Conservation (phyloP, 2,888 invertebrate species). For the Bombylius discolor region DNA sequence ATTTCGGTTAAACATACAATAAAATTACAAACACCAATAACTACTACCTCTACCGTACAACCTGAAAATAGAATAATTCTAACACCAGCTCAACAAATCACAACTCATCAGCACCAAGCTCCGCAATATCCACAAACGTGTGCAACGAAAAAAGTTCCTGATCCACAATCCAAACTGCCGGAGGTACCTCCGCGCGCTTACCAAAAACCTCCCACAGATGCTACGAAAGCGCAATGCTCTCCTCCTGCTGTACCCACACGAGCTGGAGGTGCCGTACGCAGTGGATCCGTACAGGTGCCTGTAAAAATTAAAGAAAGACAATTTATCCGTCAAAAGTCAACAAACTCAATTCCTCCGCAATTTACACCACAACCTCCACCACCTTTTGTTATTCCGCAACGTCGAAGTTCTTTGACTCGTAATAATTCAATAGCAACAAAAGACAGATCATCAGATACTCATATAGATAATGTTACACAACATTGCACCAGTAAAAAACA, state of each 20-base stretch:
- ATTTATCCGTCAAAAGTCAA: conserved; percentile 30
- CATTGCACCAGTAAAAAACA: conserved; percentile 16
- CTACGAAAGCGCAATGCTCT: conserved; percentile 22
- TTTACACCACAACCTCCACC: conserved; percentile 35
- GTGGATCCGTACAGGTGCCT: conserved; percentile 29
- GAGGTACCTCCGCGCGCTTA: conserved; percentile 33
- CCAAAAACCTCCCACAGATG: conserved; percentile 22
- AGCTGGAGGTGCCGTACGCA: conserved; percentile 25
- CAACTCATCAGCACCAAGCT: neutral
- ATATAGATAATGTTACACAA: conserved; percentile 14
- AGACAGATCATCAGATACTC: neutral
- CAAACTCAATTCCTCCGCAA: conserved; percentile 34
- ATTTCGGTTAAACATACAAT: conserved; percentile 31
- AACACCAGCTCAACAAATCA: conserved; percentile 8
- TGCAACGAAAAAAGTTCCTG: conserved; percentile 11
- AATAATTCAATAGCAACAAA: conserved; percentile 10
- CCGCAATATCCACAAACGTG: conserved; percentile 6
- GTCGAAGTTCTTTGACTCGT: conserved; percentile 21
- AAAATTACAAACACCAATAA: conserved; percentile 31
- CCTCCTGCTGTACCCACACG: conserved; percentile 37
- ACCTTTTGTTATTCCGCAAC: conserved; percentile 34
- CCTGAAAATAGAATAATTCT: conserved; percentile 20
- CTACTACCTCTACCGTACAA: conserved; percentile 34
- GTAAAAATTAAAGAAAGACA: conserved; percentile 12
- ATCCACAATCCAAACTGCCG: conserved; percentile 18